Conservation (phyloP, 2,797 vertebrate species). For the Lacerta agilis region DNA sequence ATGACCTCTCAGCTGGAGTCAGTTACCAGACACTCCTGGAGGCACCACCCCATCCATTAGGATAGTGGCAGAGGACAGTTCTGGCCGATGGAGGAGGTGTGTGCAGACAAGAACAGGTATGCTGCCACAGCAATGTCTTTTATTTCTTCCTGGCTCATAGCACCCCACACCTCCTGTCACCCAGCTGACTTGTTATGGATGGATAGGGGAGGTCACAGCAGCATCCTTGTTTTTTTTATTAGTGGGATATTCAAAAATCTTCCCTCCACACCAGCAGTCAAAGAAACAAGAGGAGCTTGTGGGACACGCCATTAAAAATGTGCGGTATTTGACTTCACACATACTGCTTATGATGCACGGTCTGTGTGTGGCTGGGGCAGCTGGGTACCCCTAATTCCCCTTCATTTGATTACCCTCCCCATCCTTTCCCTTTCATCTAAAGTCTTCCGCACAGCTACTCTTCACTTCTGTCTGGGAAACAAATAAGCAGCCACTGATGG, state of each 20-base stretch:
- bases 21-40: background rate
- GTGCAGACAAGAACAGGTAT: constrained; percentile 16
- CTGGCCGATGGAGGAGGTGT: background rate
- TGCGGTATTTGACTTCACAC: constrained; percentile 18
- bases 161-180: constrained; percentile 61
- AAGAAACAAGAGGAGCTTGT: constrained; percentile 50
- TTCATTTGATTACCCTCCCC: background rate
- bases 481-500: constrained; percentile 34
- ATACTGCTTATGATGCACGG: background rate
- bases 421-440: constrained; percentile 12
- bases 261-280: constrained; percentile 34
- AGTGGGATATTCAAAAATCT: constrained; percentile 47
- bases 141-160: constrained; percentile 55
- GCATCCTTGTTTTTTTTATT: constrained; percentile 56
- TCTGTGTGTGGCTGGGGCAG: background rate
- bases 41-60: background rate
- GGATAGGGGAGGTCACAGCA: constrained; percentile 48
- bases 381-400: background rate
- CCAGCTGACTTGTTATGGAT: constrained; percentile 41
- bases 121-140: background rate
- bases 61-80: background rate
- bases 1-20: background rate
- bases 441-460: background rate
- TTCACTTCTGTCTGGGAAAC: constrained; percentile 18
- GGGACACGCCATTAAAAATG: constrained; percentile 55